Percentiles rank a stretch among this genome's conserved stretches.
Conservation (phyloP, 1,140 invertebrate species). For the Orchesella cincta region DNA sequence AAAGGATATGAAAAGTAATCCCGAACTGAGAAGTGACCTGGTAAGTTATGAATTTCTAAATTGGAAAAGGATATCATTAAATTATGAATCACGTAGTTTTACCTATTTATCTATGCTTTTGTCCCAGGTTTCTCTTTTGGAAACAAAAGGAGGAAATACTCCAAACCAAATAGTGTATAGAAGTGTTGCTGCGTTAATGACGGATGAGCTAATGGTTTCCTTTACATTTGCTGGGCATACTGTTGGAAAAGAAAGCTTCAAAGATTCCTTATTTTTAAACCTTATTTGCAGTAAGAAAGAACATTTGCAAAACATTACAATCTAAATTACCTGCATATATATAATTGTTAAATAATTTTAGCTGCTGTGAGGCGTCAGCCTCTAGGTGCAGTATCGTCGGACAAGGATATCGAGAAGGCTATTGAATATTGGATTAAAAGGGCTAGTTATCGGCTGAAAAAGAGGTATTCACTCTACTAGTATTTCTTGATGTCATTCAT, state of each 20-base stretch:
- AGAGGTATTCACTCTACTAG: too few relatives aligned
- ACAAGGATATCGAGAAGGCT: slow-evolving; percentile 4
- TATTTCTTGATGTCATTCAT: too few relatives aligned
- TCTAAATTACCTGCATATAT: background rate
- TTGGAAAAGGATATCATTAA: too few relatives aligned
- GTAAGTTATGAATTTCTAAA: too few relatives aligned
- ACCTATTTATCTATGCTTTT: too few relatives aligned
- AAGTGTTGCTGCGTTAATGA: background rate
- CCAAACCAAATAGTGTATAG: background rate
- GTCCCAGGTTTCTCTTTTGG: background rate
- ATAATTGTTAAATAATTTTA: background rate
- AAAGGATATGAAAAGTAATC: too few relatives aligned
- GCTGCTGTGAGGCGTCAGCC: background rate
- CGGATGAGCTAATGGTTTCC: background rate
- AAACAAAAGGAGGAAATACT: background rate
- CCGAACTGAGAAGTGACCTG: too few relatives aligned
- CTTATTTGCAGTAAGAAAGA: background rate
- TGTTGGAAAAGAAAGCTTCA: background rate
- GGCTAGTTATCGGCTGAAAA: background rate
- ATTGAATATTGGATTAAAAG: slow-evolving; percentile 16
- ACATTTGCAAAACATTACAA: background rate
- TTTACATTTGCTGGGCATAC: background rate
- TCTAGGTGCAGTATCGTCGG: background rate
- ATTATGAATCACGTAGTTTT: too few relatives aligned
- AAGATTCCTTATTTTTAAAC: background rate